phyloP scores from a whole-genome alignment of 2,888 invertebrate genomes.

The Hyposoter dolosus region DNA sequence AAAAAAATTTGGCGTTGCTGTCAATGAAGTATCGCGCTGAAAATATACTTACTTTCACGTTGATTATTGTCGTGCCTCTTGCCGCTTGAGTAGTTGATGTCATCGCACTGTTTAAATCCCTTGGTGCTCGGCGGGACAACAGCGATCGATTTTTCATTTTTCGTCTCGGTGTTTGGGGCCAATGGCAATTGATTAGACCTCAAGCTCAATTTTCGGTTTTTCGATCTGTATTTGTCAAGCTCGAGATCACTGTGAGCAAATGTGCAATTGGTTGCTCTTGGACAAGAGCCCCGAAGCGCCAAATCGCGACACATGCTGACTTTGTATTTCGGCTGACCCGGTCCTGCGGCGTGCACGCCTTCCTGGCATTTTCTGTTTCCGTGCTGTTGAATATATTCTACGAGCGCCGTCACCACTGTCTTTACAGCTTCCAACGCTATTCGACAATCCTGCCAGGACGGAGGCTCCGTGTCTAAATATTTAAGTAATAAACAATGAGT shows the following conservation, averaged over 20 bases:
- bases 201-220: conserved; percentile 87
- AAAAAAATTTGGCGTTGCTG: no score
- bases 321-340: conserved; percentile 92
- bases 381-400: conserved; percentile 91
- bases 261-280: conserved; percentile 94
- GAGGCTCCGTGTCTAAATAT: conserved; percentile 87
- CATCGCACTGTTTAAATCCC: conserved; percentile 82
- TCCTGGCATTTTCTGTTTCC: conserved; percentile 89
- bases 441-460: conserved; percentile 88
- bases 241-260: conserved; percentile 97
- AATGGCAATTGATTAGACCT: conserved; percentile 77
- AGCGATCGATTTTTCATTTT: conserved; percentile 79
- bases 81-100: conserved; percentile 80
- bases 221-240: conserved; percentile 92
- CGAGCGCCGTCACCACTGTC: conserved; percentile 91
- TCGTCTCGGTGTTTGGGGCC: conserved; percentile 75
- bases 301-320: conserved; percentile 96
- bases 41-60: conserved; percentile 77
- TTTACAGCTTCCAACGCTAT: conserved; percentile 89
- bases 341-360: conserved; percentile 85
- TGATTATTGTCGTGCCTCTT: conserved; percentile 79
- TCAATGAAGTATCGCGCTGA: background rate
- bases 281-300: conserved; percentile 92
- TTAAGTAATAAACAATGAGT: background rate
- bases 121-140: conserved; percentile 75